phyloP scores from a whole-genome alignment of 2,888 invertebrate genomes.

The Dioctria rufipes region DNA sequence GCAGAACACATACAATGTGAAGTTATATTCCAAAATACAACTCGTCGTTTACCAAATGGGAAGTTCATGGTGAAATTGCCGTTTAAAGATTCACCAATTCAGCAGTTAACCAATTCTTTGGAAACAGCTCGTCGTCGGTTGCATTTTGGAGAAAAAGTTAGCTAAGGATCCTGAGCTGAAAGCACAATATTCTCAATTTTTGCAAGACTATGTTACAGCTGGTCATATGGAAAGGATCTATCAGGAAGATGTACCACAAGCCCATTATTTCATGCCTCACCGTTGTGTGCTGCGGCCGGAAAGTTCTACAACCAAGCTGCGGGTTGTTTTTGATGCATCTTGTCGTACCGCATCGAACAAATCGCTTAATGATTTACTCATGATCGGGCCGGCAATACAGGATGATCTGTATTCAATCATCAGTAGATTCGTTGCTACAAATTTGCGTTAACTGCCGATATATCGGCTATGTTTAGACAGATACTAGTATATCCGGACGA shows the following conservation, averaged over 20 bases:
- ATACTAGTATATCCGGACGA: conserved; percentile 61
- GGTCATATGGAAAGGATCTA: conserved; percentile 44
- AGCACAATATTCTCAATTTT: conserved; percentile 41
- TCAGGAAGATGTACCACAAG: neutral
- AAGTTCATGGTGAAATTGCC: neutral
- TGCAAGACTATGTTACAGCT: conserved; percentile 30
- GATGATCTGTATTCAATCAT: too few relatives aligned
- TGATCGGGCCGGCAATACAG: too few relatives aligned
- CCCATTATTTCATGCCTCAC: too few relatives aligned
- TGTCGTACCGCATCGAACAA: too few relatives aligned
- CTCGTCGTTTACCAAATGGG: neutral
- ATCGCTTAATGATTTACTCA: too few relatives aligned
- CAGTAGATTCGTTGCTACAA: too few relatives aligned
- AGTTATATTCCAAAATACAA: neutral
- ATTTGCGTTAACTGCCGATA: too few relatives aligned
- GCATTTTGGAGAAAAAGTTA: neutral
- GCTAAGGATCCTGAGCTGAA: neutral
- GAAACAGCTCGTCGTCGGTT: neutral
- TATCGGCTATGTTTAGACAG: too few relatives aligned
- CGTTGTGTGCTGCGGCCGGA: too few relatives aligned
- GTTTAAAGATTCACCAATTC: neutral
- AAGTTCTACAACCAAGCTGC: too few relatives aligned
- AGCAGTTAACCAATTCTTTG: neutral
- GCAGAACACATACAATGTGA: neutral
- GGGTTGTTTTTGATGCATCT: too few relatives aligned